Conservation (phyloP, 1,140 invertebrate genomes). For the Sipha flava region DNA sequence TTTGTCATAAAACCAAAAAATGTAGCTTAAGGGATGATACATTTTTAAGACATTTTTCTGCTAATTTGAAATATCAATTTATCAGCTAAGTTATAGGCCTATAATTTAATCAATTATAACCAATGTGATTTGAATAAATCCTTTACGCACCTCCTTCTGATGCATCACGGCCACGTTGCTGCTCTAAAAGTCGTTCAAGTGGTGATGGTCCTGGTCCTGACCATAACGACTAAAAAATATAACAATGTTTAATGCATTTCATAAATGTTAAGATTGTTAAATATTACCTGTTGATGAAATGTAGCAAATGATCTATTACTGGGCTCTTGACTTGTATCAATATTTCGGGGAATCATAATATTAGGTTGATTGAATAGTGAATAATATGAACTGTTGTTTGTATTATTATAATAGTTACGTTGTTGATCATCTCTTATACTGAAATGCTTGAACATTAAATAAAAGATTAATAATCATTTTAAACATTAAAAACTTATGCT, state of each 20-base stretch:
- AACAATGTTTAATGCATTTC: not conserved
- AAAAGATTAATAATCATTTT: not conserved
- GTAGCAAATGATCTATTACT: conserved; percentile 18
- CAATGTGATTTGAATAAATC: not conserved
- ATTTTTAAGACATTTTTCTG: not conserved
- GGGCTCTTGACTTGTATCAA: conserved; percentile 1
- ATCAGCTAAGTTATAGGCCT: not conserved
- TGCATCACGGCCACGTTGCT: conserved; percentile 48
- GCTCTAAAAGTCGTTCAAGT: conserved; percentile 67
- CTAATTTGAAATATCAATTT: not conserved
- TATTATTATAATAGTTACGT: not conserved
- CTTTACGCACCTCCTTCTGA: not conserved
- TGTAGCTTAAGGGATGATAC: not conserved
- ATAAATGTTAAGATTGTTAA: not conserved
- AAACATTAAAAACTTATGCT: too few relatives aligned
- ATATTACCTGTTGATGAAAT: conserved; percentile 5
- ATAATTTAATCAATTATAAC: not conserved
- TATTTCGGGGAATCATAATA: conserved; percentile 6
- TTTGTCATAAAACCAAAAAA: not conserved
- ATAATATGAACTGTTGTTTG: conserved; percentile 22
- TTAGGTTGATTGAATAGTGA: conserved; percentile 31
- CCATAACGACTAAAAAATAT: conserved; percentile 59
- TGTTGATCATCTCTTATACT: conserved; percentile 27
- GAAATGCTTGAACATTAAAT: not conserved
- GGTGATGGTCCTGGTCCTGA: conserved; percentile 66